Percentiles rank a stretch among this genome's conserved stretches.
These are phyloP conservation scores for Caenorhabditis angaria DNA, from an alignment of 2,888 invertebrate species.

Conservation along the genomic window DNA sequence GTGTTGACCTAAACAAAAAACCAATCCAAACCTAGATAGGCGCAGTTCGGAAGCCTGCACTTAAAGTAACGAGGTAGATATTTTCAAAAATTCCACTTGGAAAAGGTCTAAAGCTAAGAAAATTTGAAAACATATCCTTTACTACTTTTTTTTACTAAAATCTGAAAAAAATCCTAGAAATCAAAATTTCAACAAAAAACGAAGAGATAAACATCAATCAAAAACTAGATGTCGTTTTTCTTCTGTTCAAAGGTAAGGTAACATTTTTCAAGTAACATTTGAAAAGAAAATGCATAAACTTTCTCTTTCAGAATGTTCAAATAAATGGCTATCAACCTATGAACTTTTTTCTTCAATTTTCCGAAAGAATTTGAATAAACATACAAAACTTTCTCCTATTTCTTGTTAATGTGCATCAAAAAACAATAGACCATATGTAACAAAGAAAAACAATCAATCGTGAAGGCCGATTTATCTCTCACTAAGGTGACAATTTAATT, in stretches of 20 bases:
- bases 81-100: too few relatives aligned
- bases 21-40: too few relatives aligned
- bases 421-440: too few relatives aligned
- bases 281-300: not conserved
- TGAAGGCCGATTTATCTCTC: constrained; percentile 1
- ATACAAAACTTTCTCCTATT: too few relatives aligned
- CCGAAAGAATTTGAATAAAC: too few relatives aligned
- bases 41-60: too few relatives aligned
- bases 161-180: not conserved
- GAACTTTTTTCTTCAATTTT: too few relatives aligned
- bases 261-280: not conserved
- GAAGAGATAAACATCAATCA: not conserved
- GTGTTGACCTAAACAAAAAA: too few relatives aligned
- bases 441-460: not conserved
- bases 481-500: constrained; percentile 2
- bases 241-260: not conserved
- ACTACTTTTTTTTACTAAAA: not conserved
- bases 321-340: constrained; percentile 1
- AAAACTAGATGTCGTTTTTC: not conserved
- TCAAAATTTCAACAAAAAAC: not conserved
- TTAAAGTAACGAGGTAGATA: too few relatives aligned
- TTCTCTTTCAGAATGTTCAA: not conserved
- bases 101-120: not conserved
- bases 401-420: too few relatives aligned
- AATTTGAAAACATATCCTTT: not conserved